Percentiles rank a stretch among this genome's conserved stretches.
These are phyloP conservation scores for Agonopterix alstromeriana DNA, from an alignment of 2,888 invertebrate genomes.

Conservation along the genomic window DNA sequence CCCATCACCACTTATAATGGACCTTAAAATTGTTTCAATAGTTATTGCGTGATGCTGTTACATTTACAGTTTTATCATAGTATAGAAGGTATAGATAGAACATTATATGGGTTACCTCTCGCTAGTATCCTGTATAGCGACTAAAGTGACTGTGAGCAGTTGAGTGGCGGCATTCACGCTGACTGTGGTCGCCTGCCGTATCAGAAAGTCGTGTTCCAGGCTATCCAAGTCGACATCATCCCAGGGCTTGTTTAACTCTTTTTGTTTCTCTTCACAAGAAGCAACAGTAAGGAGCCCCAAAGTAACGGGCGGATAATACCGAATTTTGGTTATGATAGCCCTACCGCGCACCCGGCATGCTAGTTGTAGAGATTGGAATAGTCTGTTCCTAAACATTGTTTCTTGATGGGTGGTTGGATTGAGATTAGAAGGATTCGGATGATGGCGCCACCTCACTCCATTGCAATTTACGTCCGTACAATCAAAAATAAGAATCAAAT, in stretches of 20 bases:
- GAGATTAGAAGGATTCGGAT: neutral
- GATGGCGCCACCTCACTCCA: no score
- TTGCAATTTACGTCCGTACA: no score
- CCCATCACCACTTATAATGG: no score
- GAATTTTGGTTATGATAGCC: slow-evolving; percentile 26
- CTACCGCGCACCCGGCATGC: slow-evolving; percentile 26
- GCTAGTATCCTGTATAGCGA: slow-evolving; percentile 73
- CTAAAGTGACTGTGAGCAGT: slow-evolving; percentile 67
- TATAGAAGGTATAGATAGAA: no score
- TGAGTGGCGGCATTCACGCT: slow-evolving; percentile 75
- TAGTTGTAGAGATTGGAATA: slow-evolving; percentile 35
- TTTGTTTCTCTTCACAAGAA: slow-evolving; percentile 39
- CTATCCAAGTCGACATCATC: slow-evolving; percentile 31
- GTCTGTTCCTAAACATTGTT: slow-evolving; percentile 41
- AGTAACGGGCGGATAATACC: slow-evolving; percentile 39
- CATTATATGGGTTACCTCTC: slow-evolving; percentile 42
- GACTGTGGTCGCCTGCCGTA: slow-evolving; percentile 71
- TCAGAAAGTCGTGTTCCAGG: slow-evolving; percentile 70
- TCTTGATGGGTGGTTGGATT: slow-evolving; percentile 2
- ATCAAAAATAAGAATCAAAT: no score
- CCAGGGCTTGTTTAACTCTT: slow-evolving; percentile 10
- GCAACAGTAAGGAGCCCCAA: slow-evolving; percentile 42
- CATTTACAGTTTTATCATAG: no score
- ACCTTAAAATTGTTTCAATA: no score
- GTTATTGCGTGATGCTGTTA: no score